Conservation (phyloP, 2,797 vertebrate species). For the Pseudotriccus pelzelni region DNA sequence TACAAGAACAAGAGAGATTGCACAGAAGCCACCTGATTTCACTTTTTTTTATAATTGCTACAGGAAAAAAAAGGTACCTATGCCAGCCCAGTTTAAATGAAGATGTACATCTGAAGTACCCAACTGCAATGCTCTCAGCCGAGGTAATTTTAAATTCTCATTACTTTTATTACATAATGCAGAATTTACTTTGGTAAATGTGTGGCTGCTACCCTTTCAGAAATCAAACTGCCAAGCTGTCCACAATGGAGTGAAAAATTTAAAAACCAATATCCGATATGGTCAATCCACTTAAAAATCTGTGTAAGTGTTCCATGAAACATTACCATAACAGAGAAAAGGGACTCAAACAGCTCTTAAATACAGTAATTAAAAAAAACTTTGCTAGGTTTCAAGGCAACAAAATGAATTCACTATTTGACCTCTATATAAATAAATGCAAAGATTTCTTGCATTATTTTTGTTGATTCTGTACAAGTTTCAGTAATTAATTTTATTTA, state of each 20-base stretch:
- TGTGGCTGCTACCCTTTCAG: neutral
- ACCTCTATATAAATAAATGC: constrained; percentile 48
- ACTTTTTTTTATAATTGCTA: constrained; percentile 8
- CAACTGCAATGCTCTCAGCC: neutral
- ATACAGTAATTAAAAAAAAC: neutral
- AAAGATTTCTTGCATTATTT: constrained; percentile 43
- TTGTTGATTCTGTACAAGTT: constrained; percentile 49
- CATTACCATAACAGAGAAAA: neutral
- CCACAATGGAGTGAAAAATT: neutral
- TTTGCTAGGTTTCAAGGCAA: constrained; percentile 4
- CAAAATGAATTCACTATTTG: neutral
- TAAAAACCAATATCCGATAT: neutral
- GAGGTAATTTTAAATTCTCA: neutral
- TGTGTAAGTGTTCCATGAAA: neutral
- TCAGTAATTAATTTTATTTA: constrained; percentile 49
- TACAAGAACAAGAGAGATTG: neutral
- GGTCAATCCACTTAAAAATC: neutral
- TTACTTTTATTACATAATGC: neutral
- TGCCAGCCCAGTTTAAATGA: constrained; percentile 22
- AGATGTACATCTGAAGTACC: neutral
- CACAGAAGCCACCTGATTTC: neutral
- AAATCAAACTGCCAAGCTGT: neutral
- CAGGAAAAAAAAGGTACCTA: neutral
- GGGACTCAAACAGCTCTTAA: neutral
- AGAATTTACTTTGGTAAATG: constrained; percentile 3